Base-by-base conservation (phyloP, 2,888 invertebrate genomes). In the Flexamia atlantica region DNA sequence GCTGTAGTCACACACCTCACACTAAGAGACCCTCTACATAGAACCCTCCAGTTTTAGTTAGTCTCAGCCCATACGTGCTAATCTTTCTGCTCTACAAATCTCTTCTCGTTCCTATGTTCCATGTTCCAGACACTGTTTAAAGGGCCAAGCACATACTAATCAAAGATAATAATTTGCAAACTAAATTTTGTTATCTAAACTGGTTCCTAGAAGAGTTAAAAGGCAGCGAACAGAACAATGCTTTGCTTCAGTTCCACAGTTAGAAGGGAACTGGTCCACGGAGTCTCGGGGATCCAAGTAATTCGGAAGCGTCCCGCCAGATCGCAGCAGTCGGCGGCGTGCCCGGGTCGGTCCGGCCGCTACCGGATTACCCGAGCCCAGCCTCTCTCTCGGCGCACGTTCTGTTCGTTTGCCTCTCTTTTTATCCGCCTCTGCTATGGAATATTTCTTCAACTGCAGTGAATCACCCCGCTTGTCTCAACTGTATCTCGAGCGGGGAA, bases 301-400 rank as follows among this genome's bases (percentile, higher is more conserved):
- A 17, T 64, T 64, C 64, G 28, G 64, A 28, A 30, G 64, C 64
- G 64, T 64, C 64, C 64, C 64, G 9, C 12, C 1, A 64, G 64
- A 64, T 5, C 28, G 64, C 64, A 64, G 64, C 64, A 64, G 28
- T 5, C 12, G 28, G 30, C 10, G 0, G 64, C 9, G 1, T 64
- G 23, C 57, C 57, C 57, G 57, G 17, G 64, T 4, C 64, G 57
- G 20, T 23, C n/a, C 25, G 9, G 30, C 25, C 2, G 64, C 64
- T 64, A 64, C 64, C 28, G 64, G 64, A 64, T 64, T 64, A 64
- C 64, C 57, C 57, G 17, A 46, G 36, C 57, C 20, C 57, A 57
- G 23, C 57, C 57, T 23, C 23, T 57, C 57, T 57, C 57, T 23
- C 57, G 12, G 28, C 5, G 28, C 64, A 64, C 64, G 64, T 28